These are phyloP conservation scores for Hiodon tergisus DNA, from an alignment of 2,113 vertebrate genomes.

Conservation along the genomic window DNA sequence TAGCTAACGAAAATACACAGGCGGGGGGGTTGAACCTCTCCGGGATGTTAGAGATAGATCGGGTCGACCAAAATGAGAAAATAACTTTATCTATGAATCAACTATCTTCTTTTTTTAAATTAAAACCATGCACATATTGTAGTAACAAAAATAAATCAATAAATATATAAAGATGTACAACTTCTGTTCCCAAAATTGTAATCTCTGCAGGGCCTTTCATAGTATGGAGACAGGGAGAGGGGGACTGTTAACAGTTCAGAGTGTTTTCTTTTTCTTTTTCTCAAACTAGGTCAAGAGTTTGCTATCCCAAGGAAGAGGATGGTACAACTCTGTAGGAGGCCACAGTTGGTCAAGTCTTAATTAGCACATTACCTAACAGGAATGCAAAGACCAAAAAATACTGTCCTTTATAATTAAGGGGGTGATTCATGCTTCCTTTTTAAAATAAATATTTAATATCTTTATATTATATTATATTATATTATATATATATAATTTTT, in stretches of 20 bases:
- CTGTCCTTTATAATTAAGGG: neutral
- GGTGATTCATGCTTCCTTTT: neutral
- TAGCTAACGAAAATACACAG: conserved; percentile 48
- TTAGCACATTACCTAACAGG: conserved; percentile 13
- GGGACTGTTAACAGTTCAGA: conserved; percentile 12
- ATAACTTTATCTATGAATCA: conserved; percentile 51
- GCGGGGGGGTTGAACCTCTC: conserved; percentile 47
- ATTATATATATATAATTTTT: too few relatives aligned
- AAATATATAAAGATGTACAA: too few relatives aligned
- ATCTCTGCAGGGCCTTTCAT: conserved; percentile 25
- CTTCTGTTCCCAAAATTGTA: conserved; percentile 4
- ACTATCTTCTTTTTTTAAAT: conserved; percentile 37
- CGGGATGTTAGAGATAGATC: conserved; percentile 56
- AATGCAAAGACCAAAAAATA: conserved; percentile 2
- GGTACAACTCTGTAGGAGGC: conserved; percentile 18
- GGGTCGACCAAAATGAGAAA: conserved; percentile 59
- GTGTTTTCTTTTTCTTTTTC: neutral
- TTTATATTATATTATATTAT: neutral
- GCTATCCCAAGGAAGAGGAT: conserved; percentile 12
- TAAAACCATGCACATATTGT: conserved; percentile 43
- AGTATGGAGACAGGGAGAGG: conserved; percentile 32
- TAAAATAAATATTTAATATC: neutral
- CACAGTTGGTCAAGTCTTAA: conserved; percentile 10
- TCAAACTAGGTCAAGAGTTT: conserved; percentile 19
- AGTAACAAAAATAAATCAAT: neutral